phyloP scores from a whole-genome alignment of 2,888 invertebrate species.

The Sylvicola cinctus region DNA sequence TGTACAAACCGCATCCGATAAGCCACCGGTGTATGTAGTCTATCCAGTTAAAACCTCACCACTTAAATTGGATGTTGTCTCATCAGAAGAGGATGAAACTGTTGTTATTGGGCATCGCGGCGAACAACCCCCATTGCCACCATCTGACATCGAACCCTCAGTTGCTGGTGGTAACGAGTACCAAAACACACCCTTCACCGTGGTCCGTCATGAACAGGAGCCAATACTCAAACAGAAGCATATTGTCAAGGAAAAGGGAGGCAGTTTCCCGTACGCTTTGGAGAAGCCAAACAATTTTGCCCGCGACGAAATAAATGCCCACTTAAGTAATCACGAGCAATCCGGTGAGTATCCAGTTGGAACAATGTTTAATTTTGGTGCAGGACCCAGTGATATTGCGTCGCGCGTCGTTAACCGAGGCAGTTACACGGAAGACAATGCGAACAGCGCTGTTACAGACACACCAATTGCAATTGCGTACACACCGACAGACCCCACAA shows the following conservation, averaged over 20 bases:
- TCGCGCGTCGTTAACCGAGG: constrained; percentile 25
- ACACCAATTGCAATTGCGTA: constrained; percentile 43
- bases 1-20: constrained; percentile 11
- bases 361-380: constrained; percentile 8
- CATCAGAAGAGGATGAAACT: constrained; percentile 18
- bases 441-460: constrained; percentile 26
- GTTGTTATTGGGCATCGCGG: constrained; percentile 33
- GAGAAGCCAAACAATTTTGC: constrained; percentile 31
- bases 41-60: constrained; percentile 34
- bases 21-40: constrained; percentile 32
- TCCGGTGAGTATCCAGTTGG: constrained; percentile 16
- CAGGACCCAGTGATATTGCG: constrained; percentile 22
- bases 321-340: constrained; percentile 12
- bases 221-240: constrained; percentile 25
- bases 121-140: constrained; percentile 27
- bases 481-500: constrained; percentile 33
- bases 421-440: constrained; percentile 13
- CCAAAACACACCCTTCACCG: constrained; percentile 25
- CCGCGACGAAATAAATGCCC: too few relatives aligned
- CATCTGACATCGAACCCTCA: constrained; percentile 18
- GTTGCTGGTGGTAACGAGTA: constrained; percentile 15
- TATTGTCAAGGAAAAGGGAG: constrained; percentile 23
- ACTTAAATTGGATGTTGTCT: constrained; percentile 26
- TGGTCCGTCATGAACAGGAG: constrained; percentile 25
- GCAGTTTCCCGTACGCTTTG: constrained; percentile 42